phyloP scores from a whole-genome alignment of 2,797 vertebrate genomes.

The Emys orbicularis region DNA sequence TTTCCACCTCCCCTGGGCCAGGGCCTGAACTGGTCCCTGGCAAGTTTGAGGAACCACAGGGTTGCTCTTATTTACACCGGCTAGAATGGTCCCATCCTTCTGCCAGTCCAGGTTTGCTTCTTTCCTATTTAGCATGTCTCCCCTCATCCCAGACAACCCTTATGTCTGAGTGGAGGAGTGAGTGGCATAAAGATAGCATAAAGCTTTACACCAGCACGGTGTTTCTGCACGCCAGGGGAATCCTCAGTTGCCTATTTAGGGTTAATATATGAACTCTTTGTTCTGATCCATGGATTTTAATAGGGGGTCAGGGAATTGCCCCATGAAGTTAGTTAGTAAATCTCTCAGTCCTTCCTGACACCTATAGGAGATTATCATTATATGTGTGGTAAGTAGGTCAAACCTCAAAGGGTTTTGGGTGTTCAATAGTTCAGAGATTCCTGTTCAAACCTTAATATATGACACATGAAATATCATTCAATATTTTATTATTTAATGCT shows the following conservation, averaged over 20 bases:
- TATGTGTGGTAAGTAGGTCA: not conserved
- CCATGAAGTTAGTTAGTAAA: not conserved
- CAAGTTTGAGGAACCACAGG: not conserved
- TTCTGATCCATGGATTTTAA: not conserved
- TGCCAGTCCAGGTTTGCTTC: not conserved
- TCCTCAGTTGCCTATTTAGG: not conserved
- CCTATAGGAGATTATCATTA: not conserved
- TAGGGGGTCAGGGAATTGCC: not conserved
- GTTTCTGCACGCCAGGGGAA: not conserved
- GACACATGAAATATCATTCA: not conserved
- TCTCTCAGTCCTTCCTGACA: not conserved
- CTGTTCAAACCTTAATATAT: not conserved
- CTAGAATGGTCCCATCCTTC: not conserved
- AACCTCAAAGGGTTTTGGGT: not conserved
- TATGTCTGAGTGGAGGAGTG: not conserved
- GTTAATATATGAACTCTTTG: not conserved
- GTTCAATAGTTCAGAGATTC: not conserved
- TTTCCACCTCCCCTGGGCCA: not conserved
- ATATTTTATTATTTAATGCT: not conserved
- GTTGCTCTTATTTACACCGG: not conserved
- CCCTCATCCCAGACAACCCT: not conserved
- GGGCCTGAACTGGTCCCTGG: not conserved
- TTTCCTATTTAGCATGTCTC: not conserved
- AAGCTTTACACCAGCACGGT: not conserved
- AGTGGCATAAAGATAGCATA: not conserved